Evolutionary conservation across 2,797 vertebrate species (phyloP).

Genomic region (Trematomus bernacchii): DNA sequence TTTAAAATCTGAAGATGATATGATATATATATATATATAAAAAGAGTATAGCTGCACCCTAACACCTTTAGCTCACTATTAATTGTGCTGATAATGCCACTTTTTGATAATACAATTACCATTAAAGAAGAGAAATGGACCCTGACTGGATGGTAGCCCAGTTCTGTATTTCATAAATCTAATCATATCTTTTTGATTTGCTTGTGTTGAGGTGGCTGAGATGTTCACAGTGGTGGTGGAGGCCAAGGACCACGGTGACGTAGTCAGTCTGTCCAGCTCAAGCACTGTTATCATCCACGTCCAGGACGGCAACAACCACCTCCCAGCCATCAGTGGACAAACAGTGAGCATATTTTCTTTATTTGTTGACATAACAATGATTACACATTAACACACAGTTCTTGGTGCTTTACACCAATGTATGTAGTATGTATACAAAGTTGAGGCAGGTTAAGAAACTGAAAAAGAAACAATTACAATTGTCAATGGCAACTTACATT

Average conservation of each 20-base stretch:
- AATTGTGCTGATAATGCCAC: neutral
- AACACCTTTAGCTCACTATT: neutral
- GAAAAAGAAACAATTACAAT: too few relatives aligned
- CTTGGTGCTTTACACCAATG: too few relatives aligned
- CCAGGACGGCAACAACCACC: slow-evolving; percentile 74
- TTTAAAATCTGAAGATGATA: neutral
- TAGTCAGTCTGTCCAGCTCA: slow-evolving; percentile 72
- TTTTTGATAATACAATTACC: neutral
- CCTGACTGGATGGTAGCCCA: neutral
- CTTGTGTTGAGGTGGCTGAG: slow-evolving; percentile 60
- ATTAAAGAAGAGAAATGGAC: neutral
- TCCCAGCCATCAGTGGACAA: slow-evolving; percentile 66
- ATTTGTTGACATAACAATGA: neutral
- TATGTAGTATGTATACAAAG: too few relatives aligned
- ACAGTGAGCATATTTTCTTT: slow-evolving; percentile 53
- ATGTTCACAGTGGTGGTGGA: slow-evolving; percentile 72
- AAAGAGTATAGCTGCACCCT: neutral
- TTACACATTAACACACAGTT: neutral
- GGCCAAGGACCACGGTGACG: slow-evolving; percentile 78
- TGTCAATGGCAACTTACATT: too few relatives aligned
- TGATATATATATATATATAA: neutral
- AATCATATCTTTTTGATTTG: neutral
- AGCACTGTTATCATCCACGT: slow-evolving; percentile 72
- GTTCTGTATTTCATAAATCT: neutral
- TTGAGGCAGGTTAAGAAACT: too few relatives aligned